Conservation (phyloP, 2,113 vertebrate genomes). For the Alouatta palliata region DNA sequence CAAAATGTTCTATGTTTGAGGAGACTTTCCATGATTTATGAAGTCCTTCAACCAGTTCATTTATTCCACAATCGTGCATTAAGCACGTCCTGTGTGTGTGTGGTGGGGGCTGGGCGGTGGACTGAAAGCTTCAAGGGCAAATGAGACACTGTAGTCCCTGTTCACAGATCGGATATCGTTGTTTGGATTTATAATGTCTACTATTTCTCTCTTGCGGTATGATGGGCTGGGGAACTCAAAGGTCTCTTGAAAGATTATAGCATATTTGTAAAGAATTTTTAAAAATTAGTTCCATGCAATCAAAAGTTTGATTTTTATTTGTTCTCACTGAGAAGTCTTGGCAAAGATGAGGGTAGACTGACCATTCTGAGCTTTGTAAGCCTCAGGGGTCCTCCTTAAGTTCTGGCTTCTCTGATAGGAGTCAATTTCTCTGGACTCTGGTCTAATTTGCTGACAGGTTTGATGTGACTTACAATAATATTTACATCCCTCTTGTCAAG, state of each 20-base stretch:
- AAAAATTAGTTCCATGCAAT: neutral
- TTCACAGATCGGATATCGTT: neutral
- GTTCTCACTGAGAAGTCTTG: neutral
- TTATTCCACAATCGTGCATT: neutral
- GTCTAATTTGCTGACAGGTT: constrained; percentile 26
- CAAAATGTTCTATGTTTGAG: neutral
- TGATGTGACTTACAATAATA: constrained; percentile 51
- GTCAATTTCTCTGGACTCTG: neutral
- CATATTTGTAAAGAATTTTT: neutral
- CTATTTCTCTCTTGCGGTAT: neutral
- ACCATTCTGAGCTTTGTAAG: neutral
- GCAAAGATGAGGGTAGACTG: neutral
- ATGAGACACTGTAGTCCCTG: neutral
- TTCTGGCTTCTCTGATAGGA: neutral
- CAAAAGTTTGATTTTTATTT: neutral
- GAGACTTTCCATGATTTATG: constrained; percentile 14
- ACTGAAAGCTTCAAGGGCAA: neutral
- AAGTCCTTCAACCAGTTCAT: constrained; percentile 14
- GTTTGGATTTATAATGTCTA: neutral
- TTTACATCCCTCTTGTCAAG: constrained; percentile 48
- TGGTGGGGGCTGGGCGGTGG: neutral
- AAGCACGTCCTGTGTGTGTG: neutral
- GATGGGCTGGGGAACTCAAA: neutral
- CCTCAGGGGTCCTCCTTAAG: neutral
- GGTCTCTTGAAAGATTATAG: constrained; percentile 3